Conservation (phyloP, 2,888 invertebrate genomes). For the Lasioglossum figueresi region DNA sequence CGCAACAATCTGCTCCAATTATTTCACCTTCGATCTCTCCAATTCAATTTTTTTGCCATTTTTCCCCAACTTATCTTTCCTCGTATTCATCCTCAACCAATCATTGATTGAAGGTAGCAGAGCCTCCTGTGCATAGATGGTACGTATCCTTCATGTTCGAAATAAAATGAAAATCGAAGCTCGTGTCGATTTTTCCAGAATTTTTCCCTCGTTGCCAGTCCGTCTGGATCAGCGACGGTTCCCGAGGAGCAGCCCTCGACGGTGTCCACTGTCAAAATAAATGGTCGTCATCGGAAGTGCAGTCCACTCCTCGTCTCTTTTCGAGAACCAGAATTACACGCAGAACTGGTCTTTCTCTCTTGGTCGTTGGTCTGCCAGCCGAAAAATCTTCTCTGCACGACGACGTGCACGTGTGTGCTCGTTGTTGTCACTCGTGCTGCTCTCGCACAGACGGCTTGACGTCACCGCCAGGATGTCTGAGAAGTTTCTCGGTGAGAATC, state of each 20-base stretch:
- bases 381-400: constrained; percentile 40
- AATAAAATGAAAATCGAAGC: no score
- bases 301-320: constrained; percentile 29
- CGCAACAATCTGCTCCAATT: no score
- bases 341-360: constrained; percentile 50
- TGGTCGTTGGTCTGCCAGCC: background rate
- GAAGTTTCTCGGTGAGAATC: constrained; percentile 48
- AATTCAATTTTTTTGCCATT: no score
- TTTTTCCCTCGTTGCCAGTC: background rate
- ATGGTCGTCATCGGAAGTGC: constrained; percentile 24
- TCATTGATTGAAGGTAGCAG: no score
- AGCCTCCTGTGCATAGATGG: no score
- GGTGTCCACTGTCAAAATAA: constrained; percentile 39
- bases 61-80: no score
- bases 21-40: no score
- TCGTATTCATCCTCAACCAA: no score
- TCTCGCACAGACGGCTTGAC: constrained; percentile 56
- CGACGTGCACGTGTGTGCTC: constrained; percentile 40
- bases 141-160: no score
- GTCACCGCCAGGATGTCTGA: constrained; percentile 57
- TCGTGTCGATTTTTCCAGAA: background rate
- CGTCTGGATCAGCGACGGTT: background rate
- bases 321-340: constrained; percentile 55
- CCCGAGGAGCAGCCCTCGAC: background rate
- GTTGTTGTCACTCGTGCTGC: constrained; percentile 55